These are phyloP conservation scores for Campoplex nolae DNA, from an alignment of 2,888 invertebrate genomes.

Conservation along the genomic window DNA sequence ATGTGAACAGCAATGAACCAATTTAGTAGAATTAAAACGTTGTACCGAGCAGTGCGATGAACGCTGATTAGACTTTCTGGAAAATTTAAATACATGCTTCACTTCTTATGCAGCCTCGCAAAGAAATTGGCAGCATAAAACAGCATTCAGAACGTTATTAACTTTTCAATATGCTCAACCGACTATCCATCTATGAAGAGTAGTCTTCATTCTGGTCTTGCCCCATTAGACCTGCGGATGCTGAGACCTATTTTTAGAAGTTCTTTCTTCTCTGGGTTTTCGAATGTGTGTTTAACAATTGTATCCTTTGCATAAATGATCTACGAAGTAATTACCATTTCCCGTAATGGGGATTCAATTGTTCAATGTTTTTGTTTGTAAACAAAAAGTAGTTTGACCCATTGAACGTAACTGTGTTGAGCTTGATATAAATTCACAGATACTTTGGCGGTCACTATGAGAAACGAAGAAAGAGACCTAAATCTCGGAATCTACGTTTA, in stretches of 20 bases:
- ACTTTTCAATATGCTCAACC: neutral
- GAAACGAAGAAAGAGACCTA: conserved; percentile 13
- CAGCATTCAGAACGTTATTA: neutral
- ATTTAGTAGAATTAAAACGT: neutral
- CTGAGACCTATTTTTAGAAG: too few species aligned
- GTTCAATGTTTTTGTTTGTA: neutral
- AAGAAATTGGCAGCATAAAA: neutral
- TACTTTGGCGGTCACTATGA: conserved; percentile 16
- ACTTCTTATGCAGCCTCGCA: neutral
- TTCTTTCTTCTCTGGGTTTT: too few species aligned
- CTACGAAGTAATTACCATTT: neutral
- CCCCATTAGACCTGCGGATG: too few species aligned
- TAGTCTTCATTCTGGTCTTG: too few species aligned
- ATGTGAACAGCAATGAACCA: neutral
- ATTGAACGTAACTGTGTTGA: neutral
- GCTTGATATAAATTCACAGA: neutral
- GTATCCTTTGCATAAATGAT: neutral
- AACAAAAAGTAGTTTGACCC: neutral
- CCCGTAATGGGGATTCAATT: neutral
- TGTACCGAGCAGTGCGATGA: neutral
- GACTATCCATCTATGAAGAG: neutral
- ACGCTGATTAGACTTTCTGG: neutral
- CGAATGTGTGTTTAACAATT: too few species aligned
- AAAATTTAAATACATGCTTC: too few species aligned
- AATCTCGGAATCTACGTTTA: conserved; percentile 13